Conservation (phyloP, 2,113 vertebrate species). For the Microtus ochrogaster region DNA sequence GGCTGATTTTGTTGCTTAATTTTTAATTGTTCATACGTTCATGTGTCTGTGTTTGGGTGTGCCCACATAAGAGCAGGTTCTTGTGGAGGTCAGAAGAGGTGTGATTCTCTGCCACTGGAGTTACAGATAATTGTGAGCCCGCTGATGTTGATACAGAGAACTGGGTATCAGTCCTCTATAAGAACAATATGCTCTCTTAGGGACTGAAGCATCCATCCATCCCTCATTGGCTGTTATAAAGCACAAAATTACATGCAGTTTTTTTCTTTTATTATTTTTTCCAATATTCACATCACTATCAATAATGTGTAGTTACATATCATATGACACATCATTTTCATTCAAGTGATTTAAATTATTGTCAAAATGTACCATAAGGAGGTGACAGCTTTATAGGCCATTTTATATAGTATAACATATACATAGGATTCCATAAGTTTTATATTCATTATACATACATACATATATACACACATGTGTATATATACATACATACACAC, state of each 20-base stretch:
- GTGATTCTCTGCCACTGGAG: not conserved
- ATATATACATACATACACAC: no score
- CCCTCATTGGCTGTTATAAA: not conserved
- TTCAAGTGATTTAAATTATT: not conserved
- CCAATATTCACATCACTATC: not conserved
- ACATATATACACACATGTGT: no score
- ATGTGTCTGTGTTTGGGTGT: not conserved
- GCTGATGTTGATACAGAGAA: not conserved
- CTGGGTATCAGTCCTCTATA: not conserved
- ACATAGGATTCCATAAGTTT: not conserved
- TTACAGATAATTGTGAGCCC: not conserved
- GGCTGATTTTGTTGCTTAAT: not conserved
- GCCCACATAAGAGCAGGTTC: not conserved
- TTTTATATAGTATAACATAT: not conserved
- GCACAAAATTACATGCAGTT: not conserved
- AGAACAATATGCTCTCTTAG: no score
- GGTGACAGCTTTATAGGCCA: not conserved
- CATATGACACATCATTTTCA: not conserved
- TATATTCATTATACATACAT: not conserved
- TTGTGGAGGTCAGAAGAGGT: not conserved
- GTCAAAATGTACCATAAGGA: not conserved
- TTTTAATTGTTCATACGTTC: not conserved
- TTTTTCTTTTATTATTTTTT: constrained; percentile 52
- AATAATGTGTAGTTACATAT: not conserved
- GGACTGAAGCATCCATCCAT: not conserved